These are phyloP conservation scores for Rhinella marina DNA, from an alignment of 2,797 vertebrate genomes.

Conservation along the genomic window DNA sequence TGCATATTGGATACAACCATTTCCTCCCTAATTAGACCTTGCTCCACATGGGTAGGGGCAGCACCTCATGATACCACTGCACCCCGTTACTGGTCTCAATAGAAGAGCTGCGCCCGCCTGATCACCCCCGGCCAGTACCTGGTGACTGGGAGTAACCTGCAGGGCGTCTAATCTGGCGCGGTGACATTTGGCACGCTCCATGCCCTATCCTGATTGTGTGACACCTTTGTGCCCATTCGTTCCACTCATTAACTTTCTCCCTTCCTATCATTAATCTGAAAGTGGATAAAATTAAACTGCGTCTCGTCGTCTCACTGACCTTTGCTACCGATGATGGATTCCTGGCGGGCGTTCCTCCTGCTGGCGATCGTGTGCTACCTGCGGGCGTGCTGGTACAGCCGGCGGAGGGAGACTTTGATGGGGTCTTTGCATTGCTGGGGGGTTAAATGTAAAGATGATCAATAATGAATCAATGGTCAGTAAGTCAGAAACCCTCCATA, in stretches of 20 bases:
- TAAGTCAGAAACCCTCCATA: neutral
- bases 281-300: neutral
- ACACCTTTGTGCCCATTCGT: neutral
- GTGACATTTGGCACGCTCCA: neutral
- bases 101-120: too few species aligned
- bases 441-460: neutral
- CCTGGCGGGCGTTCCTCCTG: neutral
- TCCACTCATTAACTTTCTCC: neutral
- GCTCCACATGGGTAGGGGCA: too few species aligned
- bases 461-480: neutral
- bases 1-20: too few species aligned
- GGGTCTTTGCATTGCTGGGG: slow-evolving; percentile 1
- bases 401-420: neutral
- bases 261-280: neutral
- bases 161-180: neutral
- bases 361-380: neutral
- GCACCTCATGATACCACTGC: too few species aligned
- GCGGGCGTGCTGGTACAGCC: neutral
- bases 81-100: too few species aligned
- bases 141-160: slow-evolving; percentile 23
- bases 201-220: neutral
- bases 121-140: neutral
- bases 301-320: slow-evolving; percentile 16
- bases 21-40: too few species aligned
- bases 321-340: neutral